Evolutionary conservation across 2,888 invertebrate genomes (phyloP).

Genomic region (Mythimna pallens): DNA sequence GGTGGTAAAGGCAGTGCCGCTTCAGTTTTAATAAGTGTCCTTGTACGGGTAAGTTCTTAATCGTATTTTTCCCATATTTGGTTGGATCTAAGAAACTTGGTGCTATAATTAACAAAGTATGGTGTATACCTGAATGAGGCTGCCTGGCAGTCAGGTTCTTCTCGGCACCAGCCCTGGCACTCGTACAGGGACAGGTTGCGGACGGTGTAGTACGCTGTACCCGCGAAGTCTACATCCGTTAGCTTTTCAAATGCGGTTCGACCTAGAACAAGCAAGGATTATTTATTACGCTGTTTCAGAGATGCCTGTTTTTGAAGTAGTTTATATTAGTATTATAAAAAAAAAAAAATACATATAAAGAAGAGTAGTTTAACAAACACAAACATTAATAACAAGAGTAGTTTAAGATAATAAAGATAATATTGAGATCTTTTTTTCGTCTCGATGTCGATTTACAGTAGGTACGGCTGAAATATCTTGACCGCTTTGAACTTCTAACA

Average conservation of each 20-base stretch:
- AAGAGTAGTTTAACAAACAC: background rate
- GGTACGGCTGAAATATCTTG: too few species aligned
- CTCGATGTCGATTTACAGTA: too few species aligned
- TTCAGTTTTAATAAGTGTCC: conserved; percentile 33
- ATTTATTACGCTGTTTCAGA: conserved; percentile 4
- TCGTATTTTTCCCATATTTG: conserved; percentile 36
- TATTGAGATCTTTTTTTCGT: background rate
- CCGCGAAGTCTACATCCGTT: conserved; percentile 97
- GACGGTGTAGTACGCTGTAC: conserved; percentile 97
- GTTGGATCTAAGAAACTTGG: conserved; percentile 28
- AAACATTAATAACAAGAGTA: background rate
- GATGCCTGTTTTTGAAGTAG: background rate
- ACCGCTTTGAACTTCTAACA: too few species aligned
- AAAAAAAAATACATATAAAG: too few species aligned
- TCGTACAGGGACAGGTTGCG: conserved; percentile 97
- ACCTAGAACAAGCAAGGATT: conserved; percentile 88
- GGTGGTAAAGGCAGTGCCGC: conserved; percentile 22
- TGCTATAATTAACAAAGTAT: conserved; percentile 46
- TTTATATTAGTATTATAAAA: too few species aligned
- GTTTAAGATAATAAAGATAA: background rate
- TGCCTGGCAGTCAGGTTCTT: conserved; percentile 97
- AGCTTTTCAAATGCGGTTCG: conserved; percentile 98
- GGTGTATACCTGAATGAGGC: conserved; percentile 94
- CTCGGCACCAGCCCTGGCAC: conserved; percentile 98
- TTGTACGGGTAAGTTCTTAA: conserved; percentile 16